Base-by-base conservation (phyloP, 2,797 vertebrate species). In the Enteromius argenteus region DNA sequence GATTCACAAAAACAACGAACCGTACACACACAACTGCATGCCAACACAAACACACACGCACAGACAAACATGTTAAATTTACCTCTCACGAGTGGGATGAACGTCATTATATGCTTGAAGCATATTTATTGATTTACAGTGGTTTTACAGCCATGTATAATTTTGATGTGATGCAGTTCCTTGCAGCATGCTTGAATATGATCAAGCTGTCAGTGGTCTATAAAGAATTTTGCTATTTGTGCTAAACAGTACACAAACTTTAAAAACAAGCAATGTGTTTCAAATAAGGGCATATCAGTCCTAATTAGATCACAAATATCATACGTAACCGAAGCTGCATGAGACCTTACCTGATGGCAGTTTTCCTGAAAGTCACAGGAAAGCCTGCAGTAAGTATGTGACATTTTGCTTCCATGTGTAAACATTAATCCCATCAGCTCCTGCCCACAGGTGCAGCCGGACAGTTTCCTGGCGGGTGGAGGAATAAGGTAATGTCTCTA, bases 401-500 rank as follows among this genome's bases (percentile, higher is more conserved):
- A 83, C 49, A 69, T 56, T 83, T 69, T 83, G 79, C 73, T 83
- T 83, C 73, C 49, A 77, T 35, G n/a, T 44, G 83, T 84, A 77
- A 78, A 78, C 37, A 78, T 78, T 78, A 78, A 84, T 84, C 64
- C 30, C 82, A 78, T 84, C 82, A 84, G 83, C 67, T 72, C 51
- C 76, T 79, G 76, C 83, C 75, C 66, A 51, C 67, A 79, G 83
- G 83, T 84, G 66, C 83, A 51, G 66, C 66, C 3, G 66, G 75
- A 84, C 75, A 72, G 75, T 84, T 84, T 79, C 67, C 83, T 84
- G 75, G 75, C 75, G 66, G 35, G 39, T 49, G 67, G 53, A 79
- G 11, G 83, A 71, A 84, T 84, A 84, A 79, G 75, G 75, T 84
- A 84, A 79, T 79, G 83, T 84, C 76, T 78, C 83, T 19, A 27